Conservation (phyloP, 1,140 invertebrate genomes). For the Nylanderia fulva region DNA sequence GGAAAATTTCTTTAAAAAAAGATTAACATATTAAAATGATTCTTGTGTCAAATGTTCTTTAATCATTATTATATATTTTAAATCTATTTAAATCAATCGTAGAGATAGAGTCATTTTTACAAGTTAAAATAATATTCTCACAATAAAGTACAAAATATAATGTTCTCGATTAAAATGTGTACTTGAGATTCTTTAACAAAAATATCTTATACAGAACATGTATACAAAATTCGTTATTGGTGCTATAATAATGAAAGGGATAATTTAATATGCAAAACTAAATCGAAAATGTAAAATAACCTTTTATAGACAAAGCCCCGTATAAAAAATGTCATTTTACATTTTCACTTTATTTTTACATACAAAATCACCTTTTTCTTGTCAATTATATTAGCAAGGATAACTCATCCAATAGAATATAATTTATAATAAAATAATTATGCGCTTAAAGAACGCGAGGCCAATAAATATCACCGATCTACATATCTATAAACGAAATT, state of each 20-base stretch:
- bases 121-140: neutral
- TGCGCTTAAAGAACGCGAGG: slow-evolving; percentile 24
- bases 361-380: neutral
- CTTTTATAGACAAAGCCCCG: neutral
- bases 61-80: neutral
- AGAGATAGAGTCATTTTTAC: neutral
- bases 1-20: neutral
- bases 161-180: slow-evolving; percentile 2
- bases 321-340: neutral
- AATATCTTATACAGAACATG: slow-evolving; percentile 4
- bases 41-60: neutral
- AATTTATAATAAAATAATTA: slow-evolving; percentile 12
- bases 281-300: neutral
- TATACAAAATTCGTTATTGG: slow-evolving; percentile 11
- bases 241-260: neutral
- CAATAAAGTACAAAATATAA: neutral
- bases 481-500: slow-evolving; percentile 24
- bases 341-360: neutral
- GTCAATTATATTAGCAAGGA: neutral
- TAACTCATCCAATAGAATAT: neutral
- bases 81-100: neutral
- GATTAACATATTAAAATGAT: neutral
- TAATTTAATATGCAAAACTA: neutral
- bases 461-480: slow-evolving; percentile 32
- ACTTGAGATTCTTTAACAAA: slow-evolving; percentile 7